These are phyloP conservation scores for Vireo griseus DNA, from an alignment of 2,797 vertebrate species.

Conservation along the genomic window DNA sequence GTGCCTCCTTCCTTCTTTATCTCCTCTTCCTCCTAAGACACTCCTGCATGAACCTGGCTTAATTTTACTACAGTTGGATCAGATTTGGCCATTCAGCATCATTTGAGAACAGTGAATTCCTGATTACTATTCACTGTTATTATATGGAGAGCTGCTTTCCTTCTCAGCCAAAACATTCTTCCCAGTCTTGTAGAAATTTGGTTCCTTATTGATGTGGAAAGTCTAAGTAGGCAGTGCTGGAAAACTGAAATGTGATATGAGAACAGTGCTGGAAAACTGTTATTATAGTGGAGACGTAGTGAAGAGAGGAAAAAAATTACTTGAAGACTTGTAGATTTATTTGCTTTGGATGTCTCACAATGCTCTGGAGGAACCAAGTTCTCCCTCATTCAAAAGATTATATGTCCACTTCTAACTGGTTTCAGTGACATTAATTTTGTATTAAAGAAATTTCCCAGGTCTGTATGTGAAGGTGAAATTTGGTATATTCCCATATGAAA, in stretches of 20 bases:
- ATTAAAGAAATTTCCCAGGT: neutral
- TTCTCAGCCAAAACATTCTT: conserved; percentile 9
- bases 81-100: neutral
- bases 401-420: neutral
- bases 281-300: neutral
- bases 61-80: neutral
- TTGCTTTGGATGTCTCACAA: neutral
- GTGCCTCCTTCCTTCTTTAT: neutral
- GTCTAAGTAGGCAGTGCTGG: neutral
- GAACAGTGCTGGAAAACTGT: neutral
- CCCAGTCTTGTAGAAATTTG: neutral
- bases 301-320: neutral
- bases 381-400: neutral
- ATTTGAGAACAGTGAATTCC: neutral
- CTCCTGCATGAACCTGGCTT: neutral
- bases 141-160: neutral
- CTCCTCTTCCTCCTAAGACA: neutral
- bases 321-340: neutral
- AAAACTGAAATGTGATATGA: neutral
- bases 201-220: neutral
- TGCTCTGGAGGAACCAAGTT: neutral
- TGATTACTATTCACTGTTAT: neutral
- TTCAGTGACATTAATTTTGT: neutral
- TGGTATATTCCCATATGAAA: neutral
- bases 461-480: neutral